Conservation (phyloP, 2,888 invertebrate genomes). For the Andrena bucephala region DNA sequence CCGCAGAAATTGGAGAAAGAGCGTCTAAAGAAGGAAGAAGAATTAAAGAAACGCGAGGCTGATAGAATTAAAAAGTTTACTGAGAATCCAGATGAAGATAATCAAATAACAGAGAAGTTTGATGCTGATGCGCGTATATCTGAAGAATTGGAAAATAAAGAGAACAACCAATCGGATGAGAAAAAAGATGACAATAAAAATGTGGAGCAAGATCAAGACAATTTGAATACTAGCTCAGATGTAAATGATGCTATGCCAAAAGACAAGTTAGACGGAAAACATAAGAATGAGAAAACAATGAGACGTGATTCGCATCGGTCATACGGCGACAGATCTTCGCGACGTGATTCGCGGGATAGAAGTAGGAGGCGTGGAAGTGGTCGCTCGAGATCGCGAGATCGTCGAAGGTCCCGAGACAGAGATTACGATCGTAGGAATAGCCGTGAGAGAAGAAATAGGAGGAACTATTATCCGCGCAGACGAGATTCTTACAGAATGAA, state of each 20-base stretch:
- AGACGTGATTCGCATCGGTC: constrained; percentile 73
- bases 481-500: constrained; percentile 74
- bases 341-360: constrained; percentile 77
- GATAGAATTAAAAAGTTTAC: constrained; percentile 86
- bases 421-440: constrained; percentile 75
- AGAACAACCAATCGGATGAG: constrained; percentile 70
- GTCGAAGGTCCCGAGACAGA: constrained; percentile 77
- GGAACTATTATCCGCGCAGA: constrained; percentile 76
- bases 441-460: constrained; percentile 74
- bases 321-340: constrained; percentile 69
- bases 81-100: constrained; percentile 83
- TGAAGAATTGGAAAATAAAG: constrained; percentile 69
- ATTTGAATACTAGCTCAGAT: constrained; percentile 66
- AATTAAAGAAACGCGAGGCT: constrained; percentile 86
- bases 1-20: constrained; percentile 79
- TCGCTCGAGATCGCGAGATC: constrained; percentile 80
- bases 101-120: constrained; percentile 60
- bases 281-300: constrained; percentile 58
- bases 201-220: constrained; percentile 58
- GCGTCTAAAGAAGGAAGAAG: constrained; percentile 87
- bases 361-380: constrained; percentile 73
- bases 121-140: constrained; percentile 59
- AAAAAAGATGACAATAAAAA: constrained; percentile 49
- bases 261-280: constrained; percentile 64
- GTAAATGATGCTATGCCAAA: constrained; percentile 67